phyloP scores from a whole-genome alignment of 2,797 vertebrate species.

The Myotis vivesi region DNA sequence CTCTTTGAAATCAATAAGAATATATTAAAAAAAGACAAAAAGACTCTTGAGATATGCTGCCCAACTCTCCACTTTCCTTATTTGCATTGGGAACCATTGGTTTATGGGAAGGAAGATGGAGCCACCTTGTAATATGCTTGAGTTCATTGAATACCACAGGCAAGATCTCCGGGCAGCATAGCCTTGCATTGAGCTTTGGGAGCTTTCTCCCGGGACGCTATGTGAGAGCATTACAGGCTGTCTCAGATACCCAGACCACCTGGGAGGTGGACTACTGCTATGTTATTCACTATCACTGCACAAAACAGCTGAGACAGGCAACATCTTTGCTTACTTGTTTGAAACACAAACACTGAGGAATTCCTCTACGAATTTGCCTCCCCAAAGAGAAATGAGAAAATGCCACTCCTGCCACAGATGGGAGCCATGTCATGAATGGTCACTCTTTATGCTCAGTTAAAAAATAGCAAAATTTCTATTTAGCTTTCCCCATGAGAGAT shows the following conservation, averaged over 20 bases:
- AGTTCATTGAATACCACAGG: background rate
- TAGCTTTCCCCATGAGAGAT: background rate
- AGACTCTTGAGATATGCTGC: background rate
- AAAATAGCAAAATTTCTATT: background rate
- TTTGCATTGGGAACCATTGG: background rate
- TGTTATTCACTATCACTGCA: background rate
- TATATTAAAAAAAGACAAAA: background rate
- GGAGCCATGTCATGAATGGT: background rate
- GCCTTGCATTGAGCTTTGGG: background rate
- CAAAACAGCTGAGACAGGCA: background rate
- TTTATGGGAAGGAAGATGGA: slow-evolving; percentile 9
- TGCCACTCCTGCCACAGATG: background rate
- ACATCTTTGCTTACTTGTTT: background rate
- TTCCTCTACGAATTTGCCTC: slow-evolving; percentile 2
- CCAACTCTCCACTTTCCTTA: background rate
- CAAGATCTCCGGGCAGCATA: background rate
- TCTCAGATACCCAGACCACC: background rate
- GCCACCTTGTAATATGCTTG: background rate
- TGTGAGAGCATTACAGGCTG: background rate
- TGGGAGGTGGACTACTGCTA: background rate
- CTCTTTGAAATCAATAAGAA: no score
- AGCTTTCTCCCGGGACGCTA: background rate
- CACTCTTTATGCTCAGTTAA: background rate
- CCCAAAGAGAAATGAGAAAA: background rate
- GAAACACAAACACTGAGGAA: background rate